Conservation (phyloP, 2,797 vertebrate species). For the Lepidocolaptes lacrymiger region DNA sequence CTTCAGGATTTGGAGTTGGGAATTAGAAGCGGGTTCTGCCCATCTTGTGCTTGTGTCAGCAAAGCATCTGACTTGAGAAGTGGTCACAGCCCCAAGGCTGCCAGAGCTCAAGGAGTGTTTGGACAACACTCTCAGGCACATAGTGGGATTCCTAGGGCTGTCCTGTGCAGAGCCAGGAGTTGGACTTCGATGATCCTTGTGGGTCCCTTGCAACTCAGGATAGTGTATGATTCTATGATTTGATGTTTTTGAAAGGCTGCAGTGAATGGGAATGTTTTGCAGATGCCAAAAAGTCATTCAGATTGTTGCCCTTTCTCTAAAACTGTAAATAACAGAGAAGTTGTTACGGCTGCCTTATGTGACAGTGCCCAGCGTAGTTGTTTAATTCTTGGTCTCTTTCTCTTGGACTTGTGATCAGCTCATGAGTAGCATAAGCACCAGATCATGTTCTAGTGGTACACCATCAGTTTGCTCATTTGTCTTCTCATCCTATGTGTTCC, state of each 20-base stretch:
- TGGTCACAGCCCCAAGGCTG: background rate
- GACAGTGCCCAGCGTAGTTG: background rate
- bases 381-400: background rate
- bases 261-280: background rate
- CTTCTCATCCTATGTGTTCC: fast-evolving
- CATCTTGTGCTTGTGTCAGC: background rate
- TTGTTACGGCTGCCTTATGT: background rate
- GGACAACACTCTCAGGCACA: fast-evolving
- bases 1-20: fast-evolving
- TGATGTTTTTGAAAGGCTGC: background rate
- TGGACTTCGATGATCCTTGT: background rate
- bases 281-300: background rate
- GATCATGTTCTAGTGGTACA: background rate
- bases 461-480: background rate
- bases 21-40: background rate
- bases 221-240: background rate
- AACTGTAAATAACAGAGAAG: background rate
- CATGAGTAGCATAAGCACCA: fast-evolving
- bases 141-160: background rate
- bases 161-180: fast-evolving
- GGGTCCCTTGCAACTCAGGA: background rate
- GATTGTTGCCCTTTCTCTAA: background rate
- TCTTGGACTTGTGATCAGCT: background rate
- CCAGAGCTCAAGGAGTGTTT: background rate
- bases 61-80: background rate